Conservation (phyloP, 2,888 invertebrate species). For the Chrysina gloriosa region DNA sequence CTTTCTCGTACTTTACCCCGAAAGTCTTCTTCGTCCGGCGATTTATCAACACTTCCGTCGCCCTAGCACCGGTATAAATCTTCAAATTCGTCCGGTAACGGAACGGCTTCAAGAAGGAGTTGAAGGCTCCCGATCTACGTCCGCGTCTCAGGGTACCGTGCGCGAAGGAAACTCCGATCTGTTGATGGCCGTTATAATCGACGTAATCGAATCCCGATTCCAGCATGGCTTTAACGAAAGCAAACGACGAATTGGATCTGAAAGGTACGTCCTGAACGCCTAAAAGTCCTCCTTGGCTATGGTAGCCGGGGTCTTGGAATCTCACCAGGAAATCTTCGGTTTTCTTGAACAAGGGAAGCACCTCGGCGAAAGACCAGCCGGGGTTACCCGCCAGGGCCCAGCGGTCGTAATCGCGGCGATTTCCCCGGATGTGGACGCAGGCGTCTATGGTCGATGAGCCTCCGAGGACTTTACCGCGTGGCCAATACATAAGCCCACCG, state of each 20-base stretch:
- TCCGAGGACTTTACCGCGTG: slow-evolving; percentile 70
- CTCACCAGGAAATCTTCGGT: slow-evolving; percentile 62
- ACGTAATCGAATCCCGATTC: slow-evolving; percentile 73
- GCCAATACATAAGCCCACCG: slow-evolving; percentile 63
- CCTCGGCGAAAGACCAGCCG: slow-evolving; percentile 68
- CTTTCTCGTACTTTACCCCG: slow-evolving; percentile 73
- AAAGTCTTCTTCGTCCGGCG: slow-evolving; percentile 71
- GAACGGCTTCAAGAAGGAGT: slow-evolving; percentile 73
- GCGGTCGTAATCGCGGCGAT: slow-evolving; percentile 77
- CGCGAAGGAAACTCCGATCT: slow-evolving; percentile 72
- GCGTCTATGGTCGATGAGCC: slow-evolving; percentile 63
- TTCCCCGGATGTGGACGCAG: slow-evolving; percentile 72
- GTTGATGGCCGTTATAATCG: slow-evolving; percentile 76
- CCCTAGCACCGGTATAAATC: slow-evolving; percentile 71
- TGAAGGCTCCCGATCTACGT: slow-evolving; percentile 74
- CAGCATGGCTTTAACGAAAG: slow-evolving; percentile 73
- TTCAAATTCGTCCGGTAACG: slow-evolving; percentile 74
- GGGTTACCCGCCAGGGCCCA: slow-evolving; percentile 70
- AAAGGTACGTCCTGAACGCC: slow-evolving; percentile 61
- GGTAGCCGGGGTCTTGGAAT: slow-evolving; percentile 57
- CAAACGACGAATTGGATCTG: slow-evolving; percentile 65
- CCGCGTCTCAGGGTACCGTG: slow-evolving; percentile 73
- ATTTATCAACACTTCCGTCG: slow-evolving; percentile 76
- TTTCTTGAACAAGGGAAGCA: slow-evolving; percentile 65
- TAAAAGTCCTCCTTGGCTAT: slow-evolving; percentile 63